Evolutionary conservation across 1,140 invertebrate species (phyloP).

Genomic region (Hyles vespertilio): DNA sequence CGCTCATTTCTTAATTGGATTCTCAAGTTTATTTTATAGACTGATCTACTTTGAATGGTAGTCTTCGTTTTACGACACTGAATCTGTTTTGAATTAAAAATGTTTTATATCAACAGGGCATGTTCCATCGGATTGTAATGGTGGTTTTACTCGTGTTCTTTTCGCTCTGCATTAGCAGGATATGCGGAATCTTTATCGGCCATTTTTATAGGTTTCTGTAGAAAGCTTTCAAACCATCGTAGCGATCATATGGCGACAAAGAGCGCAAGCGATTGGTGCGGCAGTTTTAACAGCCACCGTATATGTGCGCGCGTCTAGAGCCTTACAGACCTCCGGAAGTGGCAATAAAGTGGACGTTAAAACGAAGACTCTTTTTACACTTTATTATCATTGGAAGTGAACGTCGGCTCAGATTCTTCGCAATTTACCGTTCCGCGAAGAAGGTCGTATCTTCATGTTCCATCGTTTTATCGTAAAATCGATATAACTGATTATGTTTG

Average conservation of each 20-base stretch:
- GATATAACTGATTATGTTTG: conserved; percentile 58
- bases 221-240: conserved; percentile 29
- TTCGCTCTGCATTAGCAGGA: not conserved
- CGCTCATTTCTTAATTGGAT: conserved; percentile 68
- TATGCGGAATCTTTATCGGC: conserved; percentile 1
- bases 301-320: conserved; percentile 57
- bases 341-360: conserved; percentile 70
- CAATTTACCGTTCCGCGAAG: conserved; percentile 53
- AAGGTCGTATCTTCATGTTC: conserved; percentile 45
- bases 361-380: conserved; percentile 71
- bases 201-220: conserved; percentile 27
- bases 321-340: conserved; percentile 57
- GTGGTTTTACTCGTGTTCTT: not conserved
- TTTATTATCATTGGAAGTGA: conserved; percentile 75
- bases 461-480: conserved; percentile 66
- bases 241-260: conserved; percentile 31
- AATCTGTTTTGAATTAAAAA: conserved; percentile 46
- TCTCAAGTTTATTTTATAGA: conserved; percentile 65
- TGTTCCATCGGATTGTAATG: not conserved
- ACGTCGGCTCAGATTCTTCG: conserved; percentile 67
- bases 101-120: conserved; percentile 10
- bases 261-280: conserved; percentile 36
- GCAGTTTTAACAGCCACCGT: conserved; percentile 49
- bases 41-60: conserved; percentile 52
- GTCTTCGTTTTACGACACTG: conserved; percentile 54